These are phyloP conservation scores for Acanthosepion lycidas DNA, from an alignment of 2,888 invertebrate species.

Conservation along the genomic window DNA sequence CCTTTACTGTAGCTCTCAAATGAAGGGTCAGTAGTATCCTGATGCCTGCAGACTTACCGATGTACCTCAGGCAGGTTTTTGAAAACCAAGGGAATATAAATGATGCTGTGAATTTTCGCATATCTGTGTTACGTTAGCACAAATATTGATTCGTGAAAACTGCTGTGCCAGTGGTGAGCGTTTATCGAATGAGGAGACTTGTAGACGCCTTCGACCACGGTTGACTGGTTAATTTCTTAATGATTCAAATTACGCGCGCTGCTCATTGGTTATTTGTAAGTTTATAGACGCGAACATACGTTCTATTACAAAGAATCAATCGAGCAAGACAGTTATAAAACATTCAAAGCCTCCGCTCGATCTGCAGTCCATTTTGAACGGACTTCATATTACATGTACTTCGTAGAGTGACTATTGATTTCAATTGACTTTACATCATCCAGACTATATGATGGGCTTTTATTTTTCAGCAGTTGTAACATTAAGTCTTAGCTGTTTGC, in stretches of 20 bases:
- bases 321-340: neutral
- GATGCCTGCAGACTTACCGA: neutral
- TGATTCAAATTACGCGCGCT: neutral
- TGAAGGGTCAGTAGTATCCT: neutral
- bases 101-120: neutral
- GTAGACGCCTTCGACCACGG: neutral
- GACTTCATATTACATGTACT: too few relatives aligned
- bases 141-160: neutral
- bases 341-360: too few relatives aligned
- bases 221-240: slow-evolving; percentile 12
- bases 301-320: neutral
- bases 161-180: neutral
- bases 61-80: neutral
- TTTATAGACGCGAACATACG: neutral
- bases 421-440: too few relatives aligned
- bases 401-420: too few relatives aligned
- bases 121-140: neutral
- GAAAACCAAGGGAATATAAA: neutral
- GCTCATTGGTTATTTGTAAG: neutral
- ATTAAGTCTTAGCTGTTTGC: too few relatives aligned
- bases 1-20: neutral
- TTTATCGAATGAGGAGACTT: slow-evolving; percentile 1
- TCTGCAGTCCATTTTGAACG: too few relatives aligned
- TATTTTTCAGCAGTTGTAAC: too few relatives aligned
- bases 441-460: too few relatives aligned